Percentiles rank a stretch among this genome's conserved stretches.
Conservation (phyloP, 2,888 invertebrate species). For the Lasioglossum villosulum region DNA sequence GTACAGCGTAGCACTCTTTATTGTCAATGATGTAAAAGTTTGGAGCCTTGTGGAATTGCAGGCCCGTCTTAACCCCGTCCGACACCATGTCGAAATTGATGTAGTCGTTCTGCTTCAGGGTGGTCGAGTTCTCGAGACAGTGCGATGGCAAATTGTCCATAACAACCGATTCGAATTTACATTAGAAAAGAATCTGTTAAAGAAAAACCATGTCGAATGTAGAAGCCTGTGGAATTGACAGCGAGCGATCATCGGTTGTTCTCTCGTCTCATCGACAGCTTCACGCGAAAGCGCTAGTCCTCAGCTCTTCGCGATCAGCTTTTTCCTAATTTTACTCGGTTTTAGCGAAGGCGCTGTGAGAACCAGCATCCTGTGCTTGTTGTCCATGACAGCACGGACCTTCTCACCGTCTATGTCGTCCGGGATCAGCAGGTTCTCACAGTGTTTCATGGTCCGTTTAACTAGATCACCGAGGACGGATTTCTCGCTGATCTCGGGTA, state of each 20-base stretch:
- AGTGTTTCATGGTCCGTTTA: constrained; percentile 62
- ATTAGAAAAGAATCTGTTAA: neutral
- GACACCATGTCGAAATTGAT: constrained; percentile 68
- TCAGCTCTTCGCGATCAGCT: constrained; percentile 15
- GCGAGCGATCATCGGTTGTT: constrained; percentile 32
- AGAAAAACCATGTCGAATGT: constrained; percentile 11
- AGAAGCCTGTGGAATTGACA: neutral
- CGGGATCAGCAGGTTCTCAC: constrained; percentile 73
- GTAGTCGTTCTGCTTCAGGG: constrained; percentile 69
- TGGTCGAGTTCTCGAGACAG: constrained; percentile 68
- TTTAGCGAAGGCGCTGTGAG: constrained; percentile 71
- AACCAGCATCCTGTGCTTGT: constrained; percentile 65
- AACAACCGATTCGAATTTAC: neutral
- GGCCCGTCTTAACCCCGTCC: constrained; percentile 64
- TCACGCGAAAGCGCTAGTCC: neutral
- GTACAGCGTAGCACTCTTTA: constrained; percentile 70
- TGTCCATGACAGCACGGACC: constrained; percentile 71
- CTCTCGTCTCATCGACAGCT: constrained; percentile 28
- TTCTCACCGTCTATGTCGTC: constrained; percentile 69
- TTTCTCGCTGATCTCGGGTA: constrained; percentile 60
- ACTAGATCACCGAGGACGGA: constrained; percentile 56
- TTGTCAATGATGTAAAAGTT: constrained; percentile 70
- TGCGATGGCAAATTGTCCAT: constrained; percentile 68
- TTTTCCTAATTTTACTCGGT: constrained; percentile 54
- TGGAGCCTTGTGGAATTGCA: constrained; percentile 67